A percentile compares a stretch with the other conserved stretches of the same genome.
Conservation (phyloP, 1,140 invertebrate species). For the Drosophila malerkotliana region DNA sequence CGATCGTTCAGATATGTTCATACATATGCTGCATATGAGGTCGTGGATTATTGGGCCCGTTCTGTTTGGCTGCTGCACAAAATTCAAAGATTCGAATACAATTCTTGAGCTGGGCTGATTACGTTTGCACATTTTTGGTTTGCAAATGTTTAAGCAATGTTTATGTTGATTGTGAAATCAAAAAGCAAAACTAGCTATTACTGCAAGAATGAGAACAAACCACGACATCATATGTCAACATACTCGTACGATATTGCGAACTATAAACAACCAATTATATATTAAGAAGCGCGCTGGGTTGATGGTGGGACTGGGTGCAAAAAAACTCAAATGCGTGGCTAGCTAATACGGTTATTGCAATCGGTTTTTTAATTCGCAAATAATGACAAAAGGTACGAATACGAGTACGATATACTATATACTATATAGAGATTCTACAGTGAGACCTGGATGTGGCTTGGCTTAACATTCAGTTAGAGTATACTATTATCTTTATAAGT, state of each 20-base stretch:
- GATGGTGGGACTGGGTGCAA: conserved; percentile 55
- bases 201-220: conserved; percentile 65
- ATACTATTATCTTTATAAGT: conserved; percentile 24
- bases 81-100: conserved; percentile 41
- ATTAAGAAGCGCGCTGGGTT: conserved; percentile 65
- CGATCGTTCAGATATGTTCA: conserved; percentile 9
- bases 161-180: conserved; percentile 63
- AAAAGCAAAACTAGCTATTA: conserved; percentile 66
- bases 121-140: conserved; percentile 75
- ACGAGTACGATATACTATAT: conserved; percentile 44
- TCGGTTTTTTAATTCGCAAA: conserved; percentile 60
- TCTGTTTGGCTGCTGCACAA: conserved; percentile 48
- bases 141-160: conserved; percentile 72
- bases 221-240: conserved; percentile 81
- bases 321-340: conserved; percentile 55
- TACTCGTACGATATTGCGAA: conserved; percentile 49
- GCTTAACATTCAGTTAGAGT: conserved; percentile 70
- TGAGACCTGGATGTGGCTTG: conserved; percentile 43
- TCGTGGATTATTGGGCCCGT: conserved; percentile 75
- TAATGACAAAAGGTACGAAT: conserved; percentile 65
- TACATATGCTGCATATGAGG: conserved; percentile 80
- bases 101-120: conserved; percentile 48
- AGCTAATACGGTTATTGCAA: conserved; percentile 33
- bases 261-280: conserved; percentile 57
- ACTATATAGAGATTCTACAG: conserved; percentile 47